Conservation (phyloP, 2,888 invertebrate species). For the Eutolmus rufibarbis region DNA sequence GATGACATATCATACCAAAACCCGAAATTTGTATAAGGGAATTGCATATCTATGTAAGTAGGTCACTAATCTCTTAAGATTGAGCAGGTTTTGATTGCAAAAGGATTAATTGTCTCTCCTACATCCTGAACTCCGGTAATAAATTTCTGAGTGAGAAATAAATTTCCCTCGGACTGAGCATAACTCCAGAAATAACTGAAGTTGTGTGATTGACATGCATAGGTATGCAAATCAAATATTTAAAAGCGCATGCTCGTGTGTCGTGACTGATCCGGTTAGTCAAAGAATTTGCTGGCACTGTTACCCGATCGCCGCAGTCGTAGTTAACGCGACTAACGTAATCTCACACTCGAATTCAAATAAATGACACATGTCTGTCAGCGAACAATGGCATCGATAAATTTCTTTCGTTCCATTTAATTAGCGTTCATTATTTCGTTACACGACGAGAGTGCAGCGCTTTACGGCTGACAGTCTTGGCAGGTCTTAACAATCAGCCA, state of each 20-base stretch:
- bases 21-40: too few relatives aligned
- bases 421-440: slow-evolving; percentile 44
- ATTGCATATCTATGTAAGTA: too few relatives aligned
- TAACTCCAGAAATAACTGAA: neutral
- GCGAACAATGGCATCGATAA: slow-evolving; percentile 39
- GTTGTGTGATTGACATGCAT: neutral
- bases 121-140: neutral
- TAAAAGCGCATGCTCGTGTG: neutral
- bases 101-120: neutral
- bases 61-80: too few relatives aligned
- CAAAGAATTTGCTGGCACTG: neutral
- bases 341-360: slow-evolving; percentile 17
- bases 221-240: neutral
- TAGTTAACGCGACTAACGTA: neutral
- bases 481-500: slow-evolving; percentile 42
- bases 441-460: slow-evolving; percentile 15
- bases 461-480: slow-evolving; percentile 34
- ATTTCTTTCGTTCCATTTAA: slow-evolving; percentile 44
- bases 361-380: slow-evolving; percentile 38
- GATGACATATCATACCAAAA: too few relatives aligned
- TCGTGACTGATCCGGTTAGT: neutral
- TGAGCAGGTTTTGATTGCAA: too few relatives aligned
- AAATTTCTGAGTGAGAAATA: neutral
- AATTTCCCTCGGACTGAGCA: neutral
- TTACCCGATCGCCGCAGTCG: neutral